Conservation (phyloP, 2,888 invertebrate genomes). For the Parapristionchus giblindavisi region DNA sequence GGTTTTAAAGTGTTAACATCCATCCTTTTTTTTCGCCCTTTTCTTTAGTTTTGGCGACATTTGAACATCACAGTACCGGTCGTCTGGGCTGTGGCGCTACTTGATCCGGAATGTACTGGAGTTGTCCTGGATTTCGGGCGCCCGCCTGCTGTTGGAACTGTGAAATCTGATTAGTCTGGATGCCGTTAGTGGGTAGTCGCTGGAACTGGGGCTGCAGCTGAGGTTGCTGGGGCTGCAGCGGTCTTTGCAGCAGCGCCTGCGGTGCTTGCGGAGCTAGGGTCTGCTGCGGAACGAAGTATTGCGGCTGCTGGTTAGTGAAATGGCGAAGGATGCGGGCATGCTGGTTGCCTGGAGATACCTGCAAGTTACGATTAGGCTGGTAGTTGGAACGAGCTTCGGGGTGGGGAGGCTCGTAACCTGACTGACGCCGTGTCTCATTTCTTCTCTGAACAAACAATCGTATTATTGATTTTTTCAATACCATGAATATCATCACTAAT, state of each 20-base stretch:
- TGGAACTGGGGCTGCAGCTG: neutral
- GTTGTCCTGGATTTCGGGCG: neutral
- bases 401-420: too few relatives aligned
- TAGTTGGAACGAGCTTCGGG: too few relatives aligned
- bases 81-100: neutral
- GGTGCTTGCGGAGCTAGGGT: neutral
- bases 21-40: too few relatives aligned
- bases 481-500: too few relatives aligned
- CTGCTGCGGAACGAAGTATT: conserved; percentile 14
- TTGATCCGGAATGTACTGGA: conserved; percentile 1
- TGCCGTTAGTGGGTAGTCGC: conserved; percentile 24
- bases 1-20: too few relatives aligned
- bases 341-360: neutral
- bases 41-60: too few relatives aligned
- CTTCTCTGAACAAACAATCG: too few relatives aligned
- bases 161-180: conserved; percentile 2
- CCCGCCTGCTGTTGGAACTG: conserved; percentile 4
- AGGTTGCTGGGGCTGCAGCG: conserved; percentile 17
- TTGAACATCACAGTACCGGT: too few relatives aligned
- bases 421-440: too few relatives aligned
- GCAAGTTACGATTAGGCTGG: conserved; percentile 20
- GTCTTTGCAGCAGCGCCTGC: conserved; percentile 13
- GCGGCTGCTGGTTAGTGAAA: conserved; percentile 8
- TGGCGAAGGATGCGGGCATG: conserved; percentile 6
- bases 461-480: too few relatives aligned